Evolutionary conservation across 2,113 vertebrate species (phyloP).

Genomic region (Chionomys nivalis): DNA sequence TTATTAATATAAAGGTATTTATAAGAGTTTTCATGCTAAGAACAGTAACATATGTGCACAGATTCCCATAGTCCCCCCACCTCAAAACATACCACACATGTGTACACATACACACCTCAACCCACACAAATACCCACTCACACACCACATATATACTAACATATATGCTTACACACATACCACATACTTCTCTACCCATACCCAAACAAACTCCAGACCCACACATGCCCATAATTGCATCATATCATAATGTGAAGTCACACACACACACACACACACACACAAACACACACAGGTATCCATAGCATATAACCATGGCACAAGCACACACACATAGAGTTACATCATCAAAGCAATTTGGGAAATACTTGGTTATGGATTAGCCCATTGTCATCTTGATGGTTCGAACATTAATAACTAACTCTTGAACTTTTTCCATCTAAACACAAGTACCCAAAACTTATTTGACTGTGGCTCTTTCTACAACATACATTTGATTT

Average conservation of each 20-base stretch:
- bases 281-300: not conserved
- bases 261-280: not conserved
- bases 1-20: not conserved
- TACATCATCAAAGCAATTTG: not conserved
- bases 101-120: not conserved
- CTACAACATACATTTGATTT: not conserved
- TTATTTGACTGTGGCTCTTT: not conserved
- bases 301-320: not conserved
- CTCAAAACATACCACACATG: not conserved
- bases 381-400: not conserved
- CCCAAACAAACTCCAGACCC: not conserved
- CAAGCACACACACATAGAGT: not conserved
- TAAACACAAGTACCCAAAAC: constrained; percentile 10
- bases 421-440: not conserved
- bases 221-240: not conserved
- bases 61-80: not conserved
- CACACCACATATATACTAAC: not conserved
- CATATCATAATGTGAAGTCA: not conserved
- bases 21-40: not conserved
- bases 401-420: not conserved
- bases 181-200: not conserved
- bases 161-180: not conserved
- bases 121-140: not conserved
- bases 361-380: not conserved
- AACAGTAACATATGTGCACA: not conserved